phyloP scores from a whole-genome alignment of 2,797 vertebrate genomes.

The Ispidina picta region DNA sequence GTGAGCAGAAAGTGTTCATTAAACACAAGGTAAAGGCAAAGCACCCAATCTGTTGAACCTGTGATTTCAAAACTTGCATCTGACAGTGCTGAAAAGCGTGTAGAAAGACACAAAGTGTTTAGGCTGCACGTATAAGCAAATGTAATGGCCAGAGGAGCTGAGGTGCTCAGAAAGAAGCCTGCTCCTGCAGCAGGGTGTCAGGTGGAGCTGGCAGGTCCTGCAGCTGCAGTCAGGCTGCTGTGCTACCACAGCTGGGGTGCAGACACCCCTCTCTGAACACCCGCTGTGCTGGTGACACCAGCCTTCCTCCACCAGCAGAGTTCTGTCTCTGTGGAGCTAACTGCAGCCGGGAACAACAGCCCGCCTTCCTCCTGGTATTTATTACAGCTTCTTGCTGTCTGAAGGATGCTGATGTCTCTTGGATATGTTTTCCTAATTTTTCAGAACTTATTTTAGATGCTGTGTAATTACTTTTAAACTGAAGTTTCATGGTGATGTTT shows the following conservation, averaged over 20 bases:
- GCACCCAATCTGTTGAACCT: background rate
- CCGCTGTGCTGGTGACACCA: background rate
- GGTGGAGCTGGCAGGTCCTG: background rate
- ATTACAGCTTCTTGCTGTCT: background rate
- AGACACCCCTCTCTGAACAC: background rate
- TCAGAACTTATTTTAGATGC: conserved; percentile 45
- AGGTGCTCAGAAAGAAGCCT: background rate
- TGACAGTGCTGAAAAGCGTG: background rate
- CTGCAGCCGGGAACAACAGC: conserved; percentile 8
- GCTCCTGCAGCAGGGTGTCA: background rate
- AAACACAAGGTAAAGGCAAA: background rate
- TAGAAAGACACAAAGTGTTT: background rate
- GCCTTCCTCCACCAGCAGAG: background rate
- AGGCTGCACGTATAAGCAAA: background rate
- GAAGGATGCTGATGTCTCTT: conserved; percentile 3
- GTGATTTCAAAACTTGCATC: background rate
- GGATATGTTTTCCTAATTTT: background rate
- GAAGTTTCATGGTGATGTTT: conserved; percentile 40
- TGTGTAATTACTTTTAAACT: conserved; percentile 48
- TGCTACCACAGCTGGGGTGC: background rate
- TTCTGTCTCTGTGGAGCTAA: conserved; percentile 24
- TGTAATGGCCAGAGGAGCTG: background rate
- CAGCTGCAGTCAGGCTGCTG: background rate
- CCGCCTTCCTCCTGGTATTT: conserved; percentile 5
- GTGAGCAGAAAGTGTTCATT: background rate